phyloP scores from a whole-genome alignment of 1,140 invertebrate species.

The Calephelis nemesis region DNA sequence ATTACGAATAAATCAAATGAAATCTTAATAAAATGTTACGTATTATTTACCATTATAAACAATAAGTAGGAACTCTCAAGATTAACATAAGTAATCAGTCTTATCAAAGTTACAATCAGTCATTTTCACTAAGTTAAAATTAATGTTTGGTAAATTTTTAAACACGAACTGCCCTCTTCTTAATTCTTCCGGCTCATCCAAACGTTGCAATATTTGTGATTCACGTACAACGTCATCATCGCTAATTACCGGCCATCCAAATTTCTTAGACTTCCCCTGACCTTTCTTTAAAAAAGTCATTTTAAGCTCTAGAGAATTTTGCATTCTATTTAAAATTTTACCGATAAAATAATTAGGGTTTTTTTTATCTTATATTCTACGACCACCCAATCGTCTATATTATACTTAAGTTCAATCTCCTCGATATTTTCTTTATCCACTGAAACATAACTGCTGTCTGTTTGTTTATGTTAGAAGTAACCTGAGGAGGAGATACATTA shows the following conservation, averaged over 20 bases:
- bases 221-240: neutral
- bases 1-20: too few species aligned
- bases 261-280: neutral
- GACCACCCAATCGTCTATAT: slow-evolving; percentile 6
- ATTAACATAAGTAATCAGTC: too few species aligned
- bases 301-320: neutral
- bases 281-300: neutral
- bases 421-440: neutral
- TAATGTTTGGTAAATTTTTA: neutral
- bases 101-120: too few species aligned
- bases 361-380: slow-evolving; percentile 1
- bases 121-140: neutral
- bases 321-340: slow-evolving; percentile 6
- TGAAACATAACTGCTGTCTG: too few species aligned
- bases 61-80: too few species aligned
- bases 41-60: too few species aligned
- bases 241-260: neutral
- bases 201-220: neutral
- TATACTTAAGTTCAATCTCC: neutral
- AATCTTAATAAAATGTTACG: too few species aligned
- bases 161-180: neutral
- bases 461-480: neutral
- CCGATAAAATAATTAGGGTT: neutral
- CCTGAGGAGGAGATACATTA: neutral
- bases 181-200: slow-evolving; percentile 3